phyloP scores from a whole-genome alignment of 2,113 vertebrate genomes.

The Callithrix jacchus region DNA sequence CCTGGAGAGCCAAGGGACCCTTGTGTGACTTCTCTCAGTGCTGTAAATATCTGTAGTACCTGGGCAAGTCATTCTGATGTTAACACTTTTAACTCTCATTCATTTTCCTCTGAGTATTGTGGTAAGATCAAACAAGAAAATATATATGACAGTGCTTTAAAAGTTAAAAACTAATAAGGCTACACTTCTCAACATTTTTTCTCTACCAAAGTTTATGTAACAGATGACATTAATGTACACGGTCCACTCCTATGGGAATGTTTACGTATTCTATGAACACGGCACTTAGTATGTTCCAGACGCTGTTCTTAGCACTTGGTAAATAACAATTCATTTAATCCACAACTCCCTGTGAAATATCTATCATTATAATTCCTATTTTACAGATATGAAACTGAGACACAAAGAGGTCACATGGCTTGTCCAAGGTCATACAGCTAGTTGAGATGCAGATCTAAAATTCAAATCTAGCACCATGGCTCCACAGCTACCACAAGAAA shows the following conservation, averaged over 20 bases:
- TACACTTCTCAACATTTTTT: not conserved
- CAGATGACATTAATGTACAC: not conserved
- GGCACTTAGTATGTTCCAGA: not conserved
- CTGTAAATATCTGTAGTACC: not conserved
- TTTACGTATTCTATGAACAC: not conserved
- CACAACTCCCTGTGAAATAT: not conserved
- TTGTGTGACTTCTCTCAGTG: not conserved
- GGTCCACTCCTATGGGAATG: not conserved
- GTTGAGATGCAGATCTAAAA: not conserved
- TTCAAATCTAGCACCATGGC: not conserved
- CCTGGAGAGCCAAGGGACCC: not conserved
- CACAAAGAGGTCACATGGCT: not conserved
- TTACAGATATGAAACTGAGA: not conserved
- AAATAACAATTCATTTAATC: not conserved
- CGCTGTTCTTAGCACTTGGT: not conserved
- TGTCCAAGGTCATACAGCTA: not conserved
- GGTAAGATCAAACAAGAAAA: not conserved
- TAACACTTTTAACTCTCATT: not conserved
- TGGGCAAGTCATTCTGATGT: not conserved
- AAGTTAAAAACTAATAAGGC: not conserved
- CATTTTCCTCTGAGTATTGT: not conserved
- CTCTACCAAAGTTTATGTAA: not conserved
- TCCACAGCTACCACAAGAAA: not conserved
- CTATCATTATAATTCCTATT: not conserved
- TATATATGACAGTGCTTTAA: not conserved